Base-by-base conservation (phyloP, 2,888 invertebrate species). In the Cheilosia impressa region DNA sequence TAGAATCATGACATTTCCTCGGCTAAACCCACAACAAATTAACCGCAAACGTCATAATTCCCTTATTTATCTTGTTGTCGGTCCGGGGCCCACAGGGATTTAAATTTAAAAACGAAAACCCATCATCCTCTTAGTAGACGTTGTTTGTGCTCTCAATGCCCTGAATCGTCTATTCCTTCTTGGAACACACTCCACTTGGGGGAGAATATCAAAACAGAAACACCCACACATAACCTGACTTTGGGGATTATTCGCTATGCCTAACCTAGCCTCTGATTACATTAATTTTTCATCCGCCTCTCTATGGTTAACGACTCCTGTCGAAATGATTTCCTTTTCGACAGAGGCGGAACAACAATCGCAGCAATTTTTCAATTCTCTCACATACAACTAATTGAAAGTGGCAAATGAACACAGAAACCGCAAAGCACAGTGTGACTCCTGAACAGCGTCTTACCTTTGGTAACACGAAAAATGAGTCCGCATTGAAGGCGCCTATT, bases 271-370 rank as follows among this genome's bases (percentile, higher is more conserved):
- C 22, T 27, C 71, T 66, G 66, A 78, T 78, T 78, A 60, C 65
- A 82, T 78, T 55, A 55, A 72, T 68, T 62, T 68, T 78, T 78
- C 60, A 82, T 71, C 24, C 60, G 7, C 4, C 45, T 53, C 45
- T 65, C n/a, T 38, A 22, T 31, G 50, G 45, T 17, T 27, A 65
- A 58, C 57, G 69, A 63, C 53, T 58, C 45, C 60, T 66, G 31
- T 72, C 71, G 60, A 82, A 77, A 58, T 65, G 65, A 55, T 82
- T 55, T 58, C 34, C 17, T 31, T 53, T 17, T 43, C 17, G 2
- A 0, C 4, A 1, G 9, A 9, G 17, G 22, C 57, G 13, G 27
- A 52, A 10, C 24, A 19, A 19, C 34, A 58, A 27, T 19, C 3
- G 41, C 13, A 17, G 19, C 57, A 57, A 34, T 78, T 72, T 65